A percentile compares a stretch with the other conserved stretches of the same genome.
These are phyloP conservation scores for Onchidella celtica DNA, from an alignment of 2,888 invertebrate species.

Conservation along the genomic window DNA sequence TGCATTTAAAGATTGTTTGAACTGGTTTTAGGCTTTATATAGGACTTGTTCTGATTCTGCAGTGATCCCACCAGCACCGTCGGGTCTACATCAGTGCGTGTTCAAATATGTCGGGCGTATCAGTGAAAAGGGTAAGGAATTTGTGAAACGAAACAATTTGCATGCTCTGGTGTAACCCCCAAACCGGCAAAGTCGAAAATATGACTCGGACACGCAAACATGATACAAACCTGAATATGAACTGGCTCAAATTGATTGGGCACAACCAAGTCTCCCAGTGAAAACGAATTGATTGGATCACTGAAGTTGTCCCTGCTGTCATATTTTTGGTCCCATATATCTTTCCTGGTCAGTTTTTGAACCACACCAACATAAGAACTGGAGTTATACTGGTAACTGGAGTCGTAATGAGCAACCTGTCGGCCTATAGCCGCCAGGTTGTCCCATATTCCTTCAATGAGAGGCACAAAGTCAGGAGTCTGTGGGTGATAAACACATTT, in stretches of 20 bases:
- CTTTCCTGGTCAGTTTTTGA: constrained; percentile 23
- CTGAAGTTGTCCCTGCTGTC: not conserved
- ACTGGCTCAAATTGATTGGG: not conserved
- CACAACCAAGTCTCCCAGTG: not conserved
- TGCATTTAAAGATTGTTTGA: too few species aligned
- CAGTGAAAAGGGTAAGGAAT: too few species aligned
- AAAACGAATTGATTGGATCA: not conserved
- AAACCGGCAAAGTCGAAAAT: too few species aligned
- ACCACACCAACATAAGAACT: not conserved
- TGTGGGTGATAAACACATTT: not conserved
- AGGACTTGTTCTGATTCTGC: too few species aligned
- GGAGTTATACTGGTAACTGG: not conserved
- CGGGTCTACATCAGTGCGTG: too few species aligned
- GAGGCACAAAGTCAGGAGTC: constrained; percentile 1
- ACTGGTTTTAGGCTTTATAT: too few species aligned
- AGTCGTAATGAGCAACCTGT: not conserved
- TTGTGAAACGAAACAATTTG: too few species aligned
- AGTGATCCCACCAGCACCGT: too few species aligned
- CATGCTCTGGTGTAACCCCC: too few species aligned
- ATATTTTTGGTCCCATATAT: not conserved
- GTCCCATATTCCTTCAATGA: not conserved
- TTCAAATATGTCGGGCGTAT: too few species aligned
- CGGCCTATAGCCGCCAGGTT: not conserved
- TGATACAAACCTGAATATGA: constrained; percentile 14
- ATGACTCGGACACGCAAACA: too few species aligned